Base-by-base conservation (phyloP, 1,140 invertebrate genomes). In the Drosophila insularis region DNA sequence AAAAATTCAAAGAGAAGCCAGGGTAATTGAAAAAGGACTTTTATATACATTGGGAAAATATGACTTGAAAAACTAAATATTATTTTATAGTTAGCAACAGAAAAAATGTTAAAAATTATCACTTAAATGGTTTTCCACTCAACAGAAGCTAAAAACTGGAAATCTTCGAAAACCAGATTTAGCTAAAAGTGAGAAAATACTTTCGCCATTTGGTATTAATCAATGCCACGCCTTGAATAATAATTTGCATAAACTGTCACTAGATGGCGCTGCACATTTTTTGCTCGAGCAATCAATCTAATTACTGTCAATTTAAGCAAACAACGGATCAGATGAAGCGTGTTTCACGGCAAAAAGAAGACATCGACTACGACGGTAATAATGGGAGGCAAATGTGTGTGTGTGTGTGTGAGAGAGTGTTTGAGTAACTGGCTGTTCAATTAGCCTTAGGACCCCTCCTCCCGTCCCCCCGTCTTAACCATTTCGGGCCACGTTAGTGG, bases 281-380 rank as follows among this genome's bases (percentile, higher is more conserved):
- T 31, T 50, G 13, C 23, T 62, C 14, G 27, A 50, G 58, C 74
- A 63, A 87, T 87, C 85, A 89, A 87, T 87, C 84, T 89, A 87
- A 87, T 87, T 87, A 87, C 73, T 80, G 84, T 89, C 84, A 89
- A 89, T 84, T 76, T 70, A n/a, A 32, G 58, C 21, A 19, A 61
- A 58, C 21, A 55, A 65, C 58, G 7, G 62, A 21, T 17, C 37
- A 40, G 2, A 60, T 61, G 56, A 70, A 68, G 59, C 50, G 7
- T 53, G 63, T 31, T 62, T 37, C 17, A 46, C 54, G 14, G 14
- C 7, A 46, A 7, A 46, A 46, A 19, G 5, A 17, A 46, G 43
- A 46, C 5, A 14, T 17, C 40, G 14, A 46, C 43, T 14, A 19
- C 11, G 17, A 21, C 40, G n/a, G 8, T 19, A 17, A 46, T 46